Percentiles rank a stretch among this genome's conserved stretches.
Conservation (phyloP, 2,888 invertebrate genomes). For the Bellardia bayeri region DNA sequence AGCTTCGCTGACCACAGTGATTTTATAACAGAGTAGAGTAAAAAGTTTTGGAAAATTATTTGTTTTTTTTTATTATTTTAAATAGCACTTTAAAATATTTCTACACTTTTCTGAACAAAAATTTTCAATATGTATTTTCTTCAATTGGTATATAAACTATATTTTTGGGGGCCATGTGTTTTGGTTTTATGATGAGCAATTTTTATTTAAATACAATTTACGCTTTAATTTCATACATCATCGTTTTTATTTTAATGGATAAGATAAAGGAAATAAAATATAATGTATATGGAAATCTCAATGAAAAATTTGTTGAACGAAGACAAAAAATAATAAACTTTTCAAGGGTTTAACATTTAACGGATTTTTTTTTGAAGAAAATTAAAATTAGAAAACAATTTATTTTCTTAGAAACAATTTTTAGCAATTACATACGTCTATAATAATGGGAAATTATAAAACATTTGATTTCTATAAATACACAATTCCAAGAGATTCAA, state of each 20-base stretch:
- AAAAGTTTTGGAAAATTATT: not conserved
- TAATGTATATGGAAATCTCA: not conserved
- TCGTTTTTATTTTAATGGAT: constrained; percentile 82
- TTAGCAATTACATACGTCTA: not conserved
- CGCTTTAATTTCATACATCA: constrained; percentile 81
- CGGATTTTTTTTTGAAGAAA: constrained; percentile 22
- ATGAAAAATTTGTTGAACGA: constrained; percentile 6
- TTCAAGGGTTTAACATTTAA: constrained; percentile 52
- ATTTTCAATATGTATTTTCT: constrained; percentile 25
- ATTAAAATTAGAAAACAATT: not conserved
- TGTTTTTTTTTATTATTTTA: not conserved
- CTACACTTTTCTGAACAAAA: constrained; percentile 43
- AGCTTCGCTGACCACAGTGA: no score
- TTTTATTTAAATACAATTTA: constrained; percentile 67
- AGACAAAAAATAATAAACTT: not conserved
- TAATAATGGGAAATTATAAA: not conserved
- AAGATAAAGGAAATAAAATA: constrained; percentile 78
- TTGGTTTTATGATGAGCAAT: constrained; percentile 19
- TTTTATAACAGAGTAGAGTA: not conserved
- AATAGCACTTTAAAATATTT: constrained; percentile 54
- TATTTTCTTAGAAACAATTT: not conserved
- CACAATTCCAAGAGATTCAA: no score
- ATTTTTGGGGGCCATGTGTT: constrained; percentile 58
- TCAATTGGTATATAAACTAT: constrained; percentile 34
- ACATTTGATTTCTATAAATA: not conserved